These are phyloP conservation scores for Thaleichthys pacificus DNA, from an alignment of 2,797 vertebrate species.

Conservation along the genomic window DNA sequence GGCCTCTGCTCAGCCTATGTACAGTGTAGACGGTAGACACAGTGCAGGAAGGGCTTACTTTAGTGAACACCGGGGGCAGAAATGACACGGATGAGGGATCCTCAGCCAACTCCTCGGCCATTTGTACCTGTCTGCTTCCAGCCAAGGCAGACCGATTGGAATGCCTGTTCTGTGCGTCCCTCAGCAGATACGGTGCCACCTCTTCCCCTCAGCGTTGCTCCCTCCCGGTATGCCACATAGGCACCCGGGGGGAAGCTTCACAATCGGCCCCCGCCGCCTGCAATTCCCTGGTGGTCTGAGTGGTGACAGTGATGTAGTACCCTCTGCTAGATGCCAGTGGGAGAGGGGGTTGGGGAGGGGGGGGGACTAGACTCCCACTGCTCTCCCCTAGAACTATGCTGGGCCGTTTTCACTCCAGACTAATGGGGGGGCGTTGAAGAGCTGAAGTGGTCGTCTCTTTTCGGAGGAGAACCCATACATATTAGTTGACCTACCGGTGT, in stretches of 20 bases:
- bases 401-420: constrained; percentile 68
- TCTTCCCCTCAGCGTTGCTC: constrained; percentile 55
- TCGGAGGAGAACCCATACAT: constrained; percentile 64
- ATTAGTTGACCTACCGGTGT: constrained; percentile 59
- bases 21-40: too few relatives aligned
- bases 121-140: constrained; percentile 71
- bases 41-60: too few relatives aligned
- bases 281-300: constrained; percentile 80
- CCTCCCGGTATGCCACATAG: constrained; percentile 31
- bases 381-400: constrained; percentile 40
- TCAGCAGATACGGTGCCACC: constrained; percentile 39
- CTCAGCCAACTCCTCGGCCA: constrained; percentile 38
- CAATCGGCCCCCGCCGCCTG: constrained; percentile 57
- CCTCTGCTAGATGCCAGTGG: constrained; percentile 77
- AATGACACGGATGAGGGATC: constrained; percentile 57
- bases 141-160: constrained; percentile 69
- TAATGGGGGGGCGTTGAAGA: constrained; percentile 66
- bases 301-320: constrained; percentile 87
- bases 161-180: constrained; percentile 35
- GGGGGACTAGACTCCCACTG: constrained; percentile 33
- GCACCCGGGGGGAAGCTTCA: constrained; percentile 42
- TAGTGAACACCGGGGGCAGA: constrained; percentile 22
- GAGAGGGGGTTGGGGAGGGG: constrained; percentile 54
- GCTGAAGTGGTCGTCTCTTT: constrained; percentile 64
- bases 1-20: too few relatives aligned